Evolutionary conservation across 2,797 vertebrate genomes (phyloP), one percentile per base, ranked within the genome.

Genomic region (Spinus pinus): DNA sequence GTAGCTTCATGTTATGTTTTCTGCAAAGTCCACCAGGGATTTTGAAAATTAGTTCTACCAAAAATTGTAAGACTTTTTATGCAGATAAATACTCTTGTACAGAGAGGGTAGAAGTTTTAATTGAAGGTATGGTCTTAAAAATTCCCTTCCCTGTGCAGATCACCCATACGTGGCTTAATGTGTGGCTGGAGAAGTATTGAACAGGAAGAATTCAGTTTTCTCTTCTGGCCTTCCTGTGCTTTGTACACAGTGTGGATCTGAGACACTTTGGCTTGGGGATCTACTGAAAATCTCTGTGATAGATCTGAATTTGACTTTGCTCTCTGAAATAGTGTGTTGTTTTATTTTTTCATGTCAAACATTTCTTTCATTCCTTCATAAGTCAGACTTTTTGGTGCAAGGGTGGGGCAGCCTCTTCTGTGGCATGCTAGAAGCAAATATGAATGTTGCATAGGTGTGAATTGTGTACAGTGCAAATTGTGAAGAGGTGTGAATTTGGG

Each of bases 391-490:
- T 47, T 51, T n/a, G 41, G 16, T 88, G 25, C 22, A 60, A 79
- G 31, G 7, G 3, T 72, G 10, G 51, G 37, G 23, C 15, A 69
- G 27, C 10, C 17, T 69, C 18, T 65, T 87, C 46, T 20, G 6
- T 37, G 46, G 49, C 7, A 49, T 0, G 0, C 12, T 67, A 19
- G 9, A 90, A 51, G 23, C 23, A 88, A 47, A 41, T 65, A 17
- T 44, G 22, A 42, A 47, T 47, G 5, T 25, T 35, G 10, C 50
- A 8, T 31, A 75, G n/a, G 23, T 87, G 22, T 47, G 53, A 58
- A 44, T 30, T 57, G 27, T 62, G 53, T 50, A 25, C 7, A 50
- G 14, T 28, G 10, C 0, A 2, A 74, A 41, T 24, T 3, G 0
- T 23, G 57, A 89, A 37, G 25, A 60, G 6, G 5, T 47, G 14